Evolutionary conservation across 2,113 vertebrate species (phyloP).

Genomic region (Nibea albiflora): DNA sequence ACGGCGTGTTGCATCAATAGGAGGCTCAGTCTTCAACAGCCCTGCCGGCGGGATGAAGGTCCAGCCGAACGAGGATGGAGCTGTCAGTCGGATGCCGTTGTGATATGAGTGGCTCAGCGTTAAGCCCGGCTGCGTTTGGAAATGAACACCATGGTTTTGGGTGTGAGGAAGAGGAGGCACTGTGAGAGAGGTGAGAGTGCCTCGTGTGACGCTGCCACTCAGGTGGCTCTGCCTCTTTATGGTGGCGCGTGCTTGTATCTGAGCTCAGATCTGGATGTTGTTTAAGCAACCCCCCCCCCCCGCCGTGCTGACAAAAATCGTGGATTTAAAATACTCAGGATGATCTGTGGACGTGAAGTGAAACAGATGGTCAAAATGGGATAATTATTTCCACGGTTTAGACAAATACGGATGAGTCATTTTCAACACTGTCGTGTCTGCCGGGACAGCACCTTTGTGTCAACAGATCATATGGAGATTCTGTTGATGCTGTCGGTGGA

Average conservation of each 20-base stretch:
- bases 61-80: slow-evolving; percentile 49
- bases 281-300: not conserved
- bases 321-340: slow-evolving; percentile 20
- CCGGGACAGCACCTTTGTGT: slow-evolving; percentile 43
- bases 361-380: slow-evolving; percentile 39
- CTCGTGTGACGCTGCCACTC: slow-evolving; percentile 52
- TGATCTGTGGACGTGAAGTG: slow-evolving; percentile 32
- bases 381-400: slow-evolving; percentile 41
- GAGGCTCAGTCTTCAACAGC: slow-evolving; percentile 62
- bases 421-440: slow-evolving; percentile 34
- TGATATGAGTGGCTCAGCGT: slow-evolving; percentile 55
- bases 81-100: slow-evolving; percentile 28
- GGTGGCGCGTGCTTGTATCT: slow-evolving; percentile 24
- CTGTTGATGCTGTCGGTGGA: slow-evolving; percentile 10
- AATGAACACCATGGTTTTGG: slow-evolving; percentile 68
- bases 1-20: slow-evolving; percentile 68
- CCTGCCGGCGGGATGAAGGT: slow-evolving; percentile 61
- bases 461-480: slow-evolving; percentile 36
- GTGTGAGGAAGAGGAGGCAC: slow-evolving; percentile 78
- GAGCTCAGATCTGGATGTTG: slow-evolving; percentile 36
- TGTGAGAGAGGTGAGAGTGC: slow-evolving; percentile 78
- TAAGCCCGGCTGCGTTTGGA: slow-evolving; percentile 53
- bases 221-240: slow-evolving; percentile 55
- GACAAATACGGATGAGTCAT: slow-evolving; percentile 64
- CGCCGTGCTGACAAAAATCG: not conserved